Evolutionary conservation across 2,797 vertebrate species (phyloP).

Genomic region (Morelia viridis): DNA sequence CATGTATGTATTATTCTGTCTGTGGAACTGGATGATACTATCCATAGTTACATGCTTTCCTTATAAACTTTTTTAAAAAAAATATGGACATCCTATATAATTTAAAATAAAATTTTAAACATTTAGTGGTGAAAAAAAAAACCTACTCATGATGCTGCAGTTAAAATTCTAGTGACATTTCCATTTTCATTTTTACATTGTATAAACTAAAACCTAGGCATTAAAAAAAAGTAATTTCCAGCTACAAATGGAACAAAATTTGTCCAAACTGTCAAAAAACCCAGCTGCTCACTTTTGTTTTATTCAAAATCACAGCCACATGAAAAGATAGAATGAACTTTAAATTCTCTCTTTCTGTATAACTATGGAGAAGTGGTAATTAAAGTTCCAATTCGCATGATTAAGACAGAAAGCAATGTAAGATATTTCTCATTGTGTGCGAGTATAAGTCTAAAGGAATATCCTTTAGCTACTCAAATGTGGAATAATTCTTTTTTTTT

Average conservation of each 20-base stretch:
- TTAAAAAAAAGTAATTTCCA: conserved; percentile 43
- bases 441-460: conserved; percentile 2
- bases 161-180: conserved; percentile 35
- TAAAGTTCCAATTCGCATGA: conserved; percentile 39
- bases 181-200: conserved; percentile 33
- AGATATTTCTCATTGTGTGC: conserved; percentile 5
- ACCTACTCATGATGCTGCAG: conserved; percentile 3
- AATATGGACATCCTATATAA: conserved; percentile 41
- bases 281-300: conserved; percentile 4
- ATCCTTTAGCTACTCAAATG: conserved; percentile 17
- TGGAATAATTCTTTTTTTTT: conserved; percentile 17
- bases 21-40: conserved; percentile 15
- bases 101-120: neutral
- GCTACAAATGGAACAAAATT: conserved; percentile 14
- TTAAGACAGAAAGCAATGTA: conserved; percentile 40
- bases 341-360: conserved; percentile 18
- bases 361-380: conserved; percentile 38
- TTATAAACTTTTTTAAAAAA: conserved; percentile 26
- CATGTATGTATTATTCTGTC: conserved; percentile 24
- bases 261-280: conserved; percentile 37
- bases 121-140: neutral
- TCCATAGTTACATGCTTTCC: conserved; percentile 15
- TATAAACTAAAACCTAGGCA: conserved; percentile 33
- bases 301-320: neutral
- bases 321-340: conserved; percentile 23